Conservation (phyloP, 1,140 invertebrate species). For the Spodoptera frugiperda region DNA sequence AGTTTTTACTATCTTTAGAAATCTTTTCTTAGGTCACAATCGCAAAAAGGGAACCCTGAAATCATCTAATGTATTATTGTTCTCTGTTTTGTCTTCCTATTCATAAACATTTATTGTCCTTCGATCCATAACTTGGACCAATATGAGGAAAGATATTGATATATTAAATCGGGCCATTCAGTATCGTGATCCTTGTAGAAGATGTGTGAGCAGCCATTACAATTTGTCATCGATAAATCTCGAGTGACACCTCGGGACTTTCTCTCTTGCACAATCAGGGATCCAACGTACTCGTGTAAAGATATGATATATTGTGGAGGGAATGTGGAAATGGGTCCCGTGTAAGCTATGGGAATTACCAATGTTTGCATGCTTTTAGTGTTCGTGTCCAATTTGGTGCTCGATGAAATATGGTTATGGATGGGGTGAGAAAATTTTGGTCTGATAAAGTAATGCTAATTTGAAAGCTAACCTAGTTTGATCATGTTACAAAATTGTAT, state of each 20-base stretch:
- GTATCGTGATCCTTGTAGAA: conserved; percentile 22
- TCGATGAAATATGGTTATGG: too few relatives aligned
- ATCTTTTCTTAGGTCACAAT: too few relatives aligned
- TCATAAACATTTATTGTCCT: conserved; percentile 11
- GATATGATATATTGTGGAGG: conserved; percentile 9
- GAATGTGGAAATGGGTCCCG: not conserved
- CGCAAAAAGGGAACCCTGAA: not conserved
- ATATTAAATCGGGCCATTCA: conserved; percentile 12
- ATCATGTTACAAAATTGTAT: too few relatives aligned
- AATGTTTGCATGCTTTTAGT: not conserved
- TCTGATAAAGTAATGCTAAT: too few relatives aligned
- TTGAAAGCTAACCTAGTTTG: too few relatives aligned
- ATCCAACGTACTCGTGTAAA: not conserved
- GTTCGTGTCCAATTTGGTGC: too few relatives aligned
- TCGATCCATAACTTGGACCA: not conserved
- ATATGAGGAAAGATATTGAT: conserved; percentile 24
- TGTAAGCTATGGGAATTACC: not conserved
- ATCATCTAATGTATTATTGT: not conserved
- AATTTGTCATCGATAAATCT: conserved; percentile 28
- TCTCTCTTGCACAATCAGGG: conserved; percentile 28
- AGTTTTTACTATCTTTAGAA: too few relatives aligned
- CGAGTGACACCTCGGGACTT: conserved; percentile 8
- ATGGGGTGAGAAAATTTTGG: too few relatives aligned
- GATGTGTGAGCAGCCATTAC: conserved; percentile 24
- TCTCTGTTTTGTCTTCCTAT: not conserved